A percentile compares a stretch with the other conserved stretches of the same genome.
These are phyloP conservation scores for Lepeophtheirus nordmannii DNA, from an alignment of 2,888 invertebrate genomes.

Conservation along the genomic window DNA sequence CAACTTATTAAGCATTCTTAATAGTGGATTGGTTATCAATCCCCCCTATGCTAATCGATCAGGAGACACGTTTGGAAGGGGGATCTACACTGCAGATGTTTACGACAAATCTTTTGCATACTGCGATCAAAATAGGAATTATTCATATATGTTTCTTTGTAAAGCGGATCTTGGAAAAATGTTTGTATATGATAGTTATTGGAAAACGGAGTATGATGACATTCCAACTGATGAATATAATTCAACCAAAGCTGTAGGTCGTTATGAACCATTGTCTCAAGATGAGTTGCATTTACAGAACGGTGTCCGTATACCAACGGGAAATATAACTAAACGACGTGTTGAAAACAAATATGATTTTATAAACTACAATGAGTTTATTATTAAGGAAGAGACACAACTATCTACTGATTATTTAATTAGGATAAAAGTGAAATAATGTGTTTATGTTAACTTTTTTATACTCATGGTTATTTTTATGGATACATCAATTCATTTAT, in stretches of 20 bases:
- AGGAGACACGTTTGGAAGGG: slow-evolving; percentile 35
- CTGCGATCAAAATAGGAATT: slow-evolving; percentile 29
- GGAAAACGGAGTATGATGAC: not conserved
- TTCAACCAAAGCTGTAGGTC: not conserved
- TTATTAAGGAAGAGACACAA: not conserved
- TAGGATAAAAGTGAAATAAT: not conserved
- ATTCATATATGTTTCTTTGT: slow-evolving; percentile 37
- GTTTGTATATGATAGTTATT: slow-evolving; percentile 24
- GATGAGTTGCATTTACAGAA: not conserved
- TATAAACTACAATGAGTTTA: not conserved
- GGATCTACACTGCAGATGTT: slow-evolving; percentile 39
- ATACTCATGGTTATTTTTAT: no score
- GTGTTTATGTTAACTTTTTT: no score
- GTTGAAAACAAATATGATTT: not conserved
- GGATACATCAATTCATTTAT: no score
- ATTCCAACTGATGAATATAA: not conserved
- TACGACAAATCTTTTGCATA: slow-evolving; percentile 39
- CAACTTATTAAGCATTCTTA: slow-evolving; percentile 39
- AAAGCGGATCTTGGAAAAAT: slow-evolving; percentile 34
- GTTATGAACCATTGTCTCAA: not conserved
- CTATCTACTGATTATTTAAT: not conserved
- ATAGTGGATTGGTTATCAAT: slow-evolving; percentile 37
- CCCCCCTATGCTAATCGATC: slow-evolving; percentile 35
- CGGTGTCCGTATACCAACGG: not conserved
- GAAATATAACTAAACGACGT: not conserved